A percentile compares a stretch with the other conserved stretches of the same genome.
These are phyloP conservation scores for Camponotus fellah DNA, from an alignment of 2,888 invertebrate genomes.

Conservation along the genomic window DNA sequence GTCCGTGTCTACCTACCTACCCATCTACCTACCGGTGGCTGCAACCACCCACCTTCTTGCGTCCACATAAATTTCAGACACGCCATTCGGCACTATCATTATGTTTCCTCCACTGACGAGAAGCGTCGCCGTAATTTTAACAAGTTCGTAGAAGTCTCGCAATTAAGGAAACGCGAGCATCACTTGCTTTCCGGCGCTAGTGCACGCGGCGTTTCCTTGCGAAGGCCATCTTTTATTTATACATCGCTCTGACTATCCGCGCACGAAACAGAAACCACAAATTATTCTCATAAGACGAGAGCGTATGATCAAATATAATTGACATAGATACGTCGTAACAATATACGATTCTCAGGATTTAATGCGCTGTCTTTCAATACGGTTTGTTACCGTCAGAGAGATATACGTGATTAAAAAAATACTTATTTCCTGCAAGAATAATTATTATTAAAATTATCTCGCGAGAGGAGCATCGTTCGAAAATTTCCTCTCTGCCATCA, in stretches of 20 bases:
- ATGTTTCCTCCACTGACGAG: slow-evolving; percentile 77
- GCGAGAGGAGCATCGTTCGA: background rate
- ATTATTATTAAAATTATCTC: slow-evolving; percentile 13
- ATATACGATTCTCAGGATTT: slow-evolving; percentile 47
- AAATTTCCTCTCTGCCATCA: background rate
- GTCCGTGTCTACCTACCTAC: slow-evolving; percentile 30
- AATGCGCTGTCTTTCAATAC: slow-evolving; percentile 2
- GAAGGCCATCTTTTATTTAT: slow-evolving; percentile 56
- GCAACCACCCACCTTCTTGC: slow-evolving; percentile 63
- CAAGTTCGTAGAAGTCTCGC: slow-evolving; percentile 80
- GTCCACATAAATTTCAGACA: slow-evolving; percentile 77
- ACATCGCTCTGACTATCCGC: slow-evolving; percentile 43
- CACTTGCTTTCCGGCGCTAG: slow-evolving; percentile 54
- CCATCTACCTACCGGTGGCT: slow-evolving; percentile 53
- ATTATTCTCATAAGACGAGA: slow-evolving; percentile 49
- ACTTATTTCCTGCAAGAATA: background rate
- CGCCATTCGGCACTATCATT: slow-evolving; percentile 81
- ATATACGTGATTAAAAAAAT: slow-evolving; percentile 6
- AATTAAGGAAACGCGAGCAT: slow-evolving; percentile 54
- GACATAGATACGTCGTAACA: slow-evolving; percentile 50
- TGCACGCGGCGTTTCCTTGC: slow-evolving; percentile 40
- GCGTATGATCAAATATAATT: slow-evolving; percentile 51
- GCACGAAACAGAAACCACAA: slow-evolving; percentile 56
- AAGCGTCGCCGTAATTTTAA: slow-evolving; percentile 81
- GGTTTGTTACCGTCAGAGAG: slow-evolving; percentile 5